Conservation (phyloP, 1,140 invertebrate species). For the Sipha flava region DNA sequence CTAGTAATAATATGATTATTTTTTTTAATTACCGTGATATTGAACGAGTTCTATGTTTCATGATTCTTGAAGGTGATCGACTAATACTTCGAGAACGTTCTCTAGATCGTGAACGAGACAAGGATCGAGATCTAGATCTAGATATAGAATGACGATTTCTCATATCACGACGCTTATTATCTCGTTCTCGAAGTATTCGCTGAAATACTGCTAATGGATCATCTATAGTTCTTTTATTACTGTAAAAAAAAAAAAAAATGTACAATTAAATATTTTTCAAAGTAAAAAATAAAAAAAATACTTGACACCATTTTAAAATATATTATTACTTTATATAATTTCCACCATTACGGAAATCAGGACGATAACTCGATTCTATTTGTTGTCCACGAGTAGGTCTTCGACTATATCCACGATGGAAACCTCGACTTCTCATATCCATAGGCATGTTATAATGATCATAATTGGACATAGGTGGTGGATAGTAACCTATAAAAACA, state of each 20-base stretch:
- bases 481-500: constrained; percentile 18
- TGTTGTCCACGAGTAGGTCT: constrained; percentile 9
- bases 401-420: not conserved
- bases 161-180: constrained; percentile 54
- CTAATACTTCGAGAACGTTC: constrained; percentile 19
- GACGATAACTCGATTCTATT: not conserved
- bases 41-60: constrained; percentile 2
- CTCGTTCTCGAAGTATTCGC: constrained; percentile 62
- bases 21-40: not conserved
- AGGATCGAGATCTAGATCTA: constrained; percentile 41
- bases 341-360: constrained; percentile 22
- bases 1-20: not conserved
- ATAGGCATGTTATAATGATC: constrained; percentile 5
- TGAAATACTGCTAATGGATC: constrained; percentile 78
- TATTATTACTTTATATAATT: not conserved
- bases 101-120: constrained; percentile 40
- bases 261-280: not conserved
- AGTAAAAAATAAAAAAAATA: not conserved
- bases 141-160: constrained; percentile 48
- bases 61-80: constrained; percentile 10
- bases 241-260: constrained; percentile 26
- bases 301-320: not conserved
- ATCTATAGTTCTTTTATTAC: constrained; percentile 55
- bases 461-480: constrained; percentile 2
- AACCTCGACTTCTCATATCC: constrained; percentile 17